Evolutionary conservation across 2,888 invertebrate genomes (phyloP), one percentile per base, ranked within the genome.

Genomic region (Drosophila cognata): DNA sequence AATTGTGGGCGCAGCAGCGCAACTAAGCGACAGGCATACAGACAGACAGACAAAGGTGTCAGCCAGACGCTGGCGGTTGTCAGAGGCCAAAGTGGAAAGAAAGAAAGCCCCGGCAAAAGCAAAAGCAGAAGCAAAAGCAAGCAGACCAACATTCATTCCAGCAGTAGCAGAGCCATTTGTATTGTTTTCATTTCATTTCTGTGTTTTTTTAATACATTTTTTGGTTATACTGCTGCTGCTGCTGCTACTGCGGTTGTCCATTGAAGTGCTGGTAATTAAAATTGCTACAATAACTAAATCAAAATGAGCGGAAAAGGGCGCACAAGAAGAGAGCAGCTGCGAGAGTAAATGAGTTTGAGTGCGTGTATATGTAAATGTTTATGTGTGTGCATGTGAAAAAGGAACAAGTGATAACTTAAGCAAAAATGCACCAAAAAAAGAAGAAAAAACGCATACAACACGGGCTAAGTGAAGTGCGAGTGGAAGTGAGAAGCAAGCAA

Each of bases 241-340:
- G 60, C 46, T 29, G 51, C 18, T 46, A 28, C 28, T 61, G 66
- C 55, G 29, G 64, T 59, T 68, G 63, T 62, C 59, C 75, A 84
- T 84, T 84, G 57, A 81, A 83, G 82, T 79, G 81, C 73, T 83
- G 86, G 88, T 85, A 83, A 86, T 88, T 85, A 88, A 86, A 86
- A 88, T 82, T 81, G 76, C 81, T 74, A 77, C 85, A 88, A 86
- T 75, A 85, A 88, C 88, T 80, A 85, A 88, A 88, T 81, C 88
- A 85, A 74, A 83, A 83, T 74, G 81, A 77, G 73, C 59, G 70
- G 43, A 46, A 56, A 52, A 57, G 36, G 41, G 57, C 28, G 18
- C 21, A 43, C 36, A 7, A 16, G 28, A 56, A 55, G 61, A 59
- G 64, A 64, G 74, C 74, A 72, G 70, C 58, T 74, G 67, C 69